Percentiles rank a stretch among this genome's conserved stretches.
Evolutionary conservation across 2,888 invertebrate genomes (phyloP).

Genomic region (Oxyteleia sp.): DNA sequence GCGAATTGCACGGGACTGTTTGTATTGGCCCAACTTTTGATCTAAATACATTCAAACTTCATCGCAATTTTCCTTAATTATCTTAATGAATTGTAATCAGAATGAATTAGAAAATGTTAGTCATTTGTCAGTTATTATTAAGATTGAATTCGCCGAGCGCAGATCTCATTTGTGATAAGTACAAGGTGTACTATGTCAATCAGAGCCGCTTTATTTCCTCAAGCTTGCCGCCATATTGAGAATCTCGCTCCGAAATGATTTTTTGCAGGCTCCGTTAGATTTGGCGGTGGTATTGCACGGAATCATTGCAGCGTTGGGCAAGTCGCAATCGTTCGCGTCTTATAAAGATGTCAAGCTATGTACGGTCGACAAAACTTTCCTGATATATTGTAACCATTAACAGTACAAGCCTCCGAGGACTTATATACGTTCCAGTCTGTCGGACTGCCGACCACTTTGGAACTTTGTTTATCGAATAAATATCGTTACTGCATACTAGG

Average conservation of each 20-base stretch:
- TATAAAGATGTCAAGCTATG: conserved; percentile 83
- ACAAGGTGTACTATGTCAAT: conserved; percentile 36
- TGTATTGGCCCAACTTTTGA: conserved; percentile 71
- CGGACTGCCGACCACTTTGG: conserved; percentile 77
- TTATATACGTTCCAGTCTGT: conserved; percentile 78
- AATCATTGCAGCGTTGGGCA: conserved; percentile 72
- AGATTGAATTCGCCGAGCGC: conserved; percentile 47
- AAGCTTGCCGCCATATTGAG: conserved; percentile 34
- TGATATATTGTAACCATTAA: conserved; percentile 84
- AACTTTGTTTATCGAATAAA: conserved; percentile 85
- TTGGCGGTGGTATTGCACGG: conserved; percentile 59
- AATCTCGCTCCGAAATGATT: conserved; percentile 49
- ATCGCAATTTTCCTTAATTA: conserved; percentile 61
- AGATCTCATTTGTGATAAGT: conserved; percentile 52
- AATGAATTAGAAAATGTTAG: conserved; percentile 55
- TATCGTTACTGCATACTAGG: conserved; percentile 77
- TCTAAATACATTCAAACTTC: conserved; percentile 63
- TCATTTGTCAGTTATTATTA: conserved; percentile 59
- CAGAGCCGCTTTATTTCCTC: conserved; percentile 49
- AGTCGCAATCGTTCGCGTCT: conserved; percentile 81
- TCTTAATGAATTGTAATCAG: conserved; percentile 72
- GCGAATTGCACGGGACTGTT: conserved; percentile 62
- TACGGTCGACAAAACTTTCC: conserved; percentile 83
- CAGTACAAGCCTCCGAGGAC: conserved; percentile 82
- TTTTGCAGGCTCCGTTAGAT: conserved; percentile 64